Base-by-base conservation (phyloP, 2,113 vertebrate species). In the Thryonomys swinderianus region DNA sequence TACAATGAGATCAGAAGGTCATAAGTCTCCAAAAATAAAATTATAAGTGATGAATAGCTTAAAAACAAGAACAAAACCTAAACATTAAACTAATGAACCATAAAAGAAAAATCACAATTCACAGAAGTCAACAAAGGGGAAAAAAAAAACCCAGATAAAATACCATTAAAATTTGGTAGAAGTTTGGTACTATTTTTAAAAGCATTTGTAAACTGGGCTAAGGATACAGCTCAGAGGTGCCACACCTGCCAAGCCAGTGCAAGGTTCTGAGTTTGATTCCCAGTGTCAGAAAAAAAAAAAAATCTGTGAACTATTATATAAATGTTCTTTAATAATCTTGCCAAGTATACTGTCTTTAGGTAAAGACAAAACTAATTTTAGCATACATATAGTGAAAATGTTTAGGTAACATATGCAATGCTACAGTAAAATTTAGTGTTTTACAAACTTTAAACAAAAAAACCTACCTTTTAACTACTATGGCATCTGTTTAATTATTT, bases 331-430 rank as follows among this genome's bases (percentile, higher is more conserved):
- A 87, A 57, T 74, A 91, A 89, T 30, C 21, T 30, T 81, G 17
- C 17, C 51, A 92, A 94, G 27, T 62, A 55, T 20, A 57, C 16
- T 57, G 55, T 20, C 37, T 90, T 73, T 37, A 66, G 48, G 7
- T 62, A 76, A 96, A 94, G 34, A 23, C 11, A 93, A 81, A 94
- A 91, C 30, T 76, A 66, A 93, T 34, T 93, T 91, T 51, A 78
- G 32, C 18, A 86, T 53, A 10, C 12, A 64, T 18, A 45, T 1
- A 8, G 20, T 78, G 30, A 90, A 93, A 85, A 76, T 27, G 14
- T 69, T 96, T 91, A 74, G 59, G 48, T 74, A 69, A 92, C 23
- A 79, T 20, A 93, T 1, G 6, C n/a, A 20, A 90, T 92, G 55
- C 3, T 32, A 5, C 4, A 89, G 27, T 66, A 91, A 90, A 93